phyloP scores from a whole-genome alignment of 2,888 invertebrate genomes.

The Sminthurides aquaticus region DNA sequence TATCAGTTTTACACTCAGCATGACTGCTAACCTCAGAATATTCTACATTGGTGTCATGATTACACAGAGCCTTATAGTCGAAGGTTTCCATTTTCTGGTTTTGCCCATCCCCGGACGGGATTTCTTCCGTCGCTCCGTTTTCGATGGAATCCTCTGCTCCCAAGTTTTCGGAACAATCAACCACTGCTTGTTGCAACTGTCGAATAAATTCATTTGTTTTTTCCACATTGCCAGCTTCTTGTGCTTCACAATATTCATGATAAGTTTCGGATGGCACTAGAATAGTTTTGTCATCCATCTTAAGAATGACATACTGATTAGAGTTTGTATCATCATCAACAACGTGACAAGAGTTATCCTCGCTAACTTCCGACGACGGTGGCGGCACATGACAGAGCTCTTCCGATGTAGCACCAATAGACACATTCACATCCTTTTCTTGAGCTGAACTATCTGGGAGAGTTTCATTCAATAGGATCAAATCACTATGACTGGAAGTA shows the following conservation, averaged over 20 bases:
- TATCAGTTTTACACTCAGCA: too few relatives aligned
- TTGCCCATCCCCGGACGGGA: neutral
- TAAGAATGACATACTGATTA: conserved; percentile 9
- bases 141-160: neutral
- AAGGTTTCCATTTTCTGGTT: too few relatives aligned
- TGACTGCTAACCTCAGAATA: too few relatives aligned
- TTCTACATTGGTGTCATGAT: too few relatives aligned
- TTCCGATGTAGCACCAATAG: neutral
- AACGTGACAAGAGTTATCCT: neutral
- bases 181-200: conserved; percentile 1
- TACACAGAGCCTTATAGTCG: too few relatives aligned
- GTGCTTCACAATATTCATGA: conserved; percentile 15
- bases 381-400: too few relatives aligned
- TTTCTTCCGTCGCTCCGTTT: neutral
- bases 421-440: neutral
- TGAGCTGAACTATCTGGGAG: neutral
- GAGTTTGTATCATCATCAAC: neutral
- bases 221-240: conserved; percentile 6
- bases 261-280: conserved; percentile 6
- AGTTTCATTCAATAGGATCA: too few relatives aligned
- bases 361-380: neutral
- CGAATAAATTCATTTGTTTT: neutral
- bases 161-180: neutral
- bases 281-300: conserved; percentile 7
- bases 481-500: neutral